Evolutionary conservation across 2,797 vertebrate species (phyloP), one percentile per base, ranked within the genome.

Genomic region (Cetoscarus ocellatus): DNA sequence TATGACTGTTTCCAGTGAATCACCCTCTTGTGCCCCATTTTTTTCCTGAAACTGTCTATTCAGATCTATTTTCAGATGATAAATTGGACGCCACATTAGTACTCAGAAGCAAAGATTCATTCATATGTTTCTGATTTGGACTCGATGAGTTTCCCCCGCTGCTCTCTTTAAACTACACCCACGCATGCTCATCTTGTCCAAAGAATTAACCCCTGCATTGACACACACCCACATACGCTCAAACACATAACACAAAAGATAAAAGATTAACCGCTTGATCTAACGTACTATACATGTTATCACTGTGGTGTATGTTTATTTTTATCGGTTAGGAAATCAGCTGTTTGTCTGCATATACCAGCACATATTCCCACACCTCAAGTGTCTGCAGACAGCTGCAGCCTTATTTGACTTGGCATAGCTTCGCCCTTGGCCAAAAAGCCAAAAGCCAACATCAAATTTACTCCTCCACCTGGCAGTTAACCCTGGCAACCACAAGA

Each of bases 81-180:
- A 45, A 58, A 45, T 43, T 58, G 84, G 66, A 42, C 12, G 55
- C 72, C 62, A 69, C 52, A 73, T 86, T 79, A 74, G 70, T 4
- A 0, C 57, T 85, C 54, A 57, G 55, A 67, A 66, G 82, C 58
- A 67, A 70, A 75, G 45, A 82, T 58, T n/a, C 52, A 59, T 76
- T 82, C 85, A 89, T 69, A 68, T 89, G 90, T 70, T 90, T 88
- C 69, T 73, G 69, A 89, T 93, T 73, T 75, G 19, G 38, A 53
- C 66, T 51, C 4, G 13, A 73, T 80, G 80, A 84, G 82, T 80
- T 84, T 85, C 53, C 60, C 70, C 74, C 51, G 76, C 66, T 63
- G 61, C 43, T 65, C 67, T 75, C 71, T 84, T 75, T 60, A 83
- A 86, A 73, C 65, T 77, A 83, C 79, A 63, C 88, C 86, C 88